Percentiles rank a stretch among this genome's conserved stretches.
Conservation (phyloP, 2,113 vertebrate species). For the Podilymbus podiceps region DNA sequence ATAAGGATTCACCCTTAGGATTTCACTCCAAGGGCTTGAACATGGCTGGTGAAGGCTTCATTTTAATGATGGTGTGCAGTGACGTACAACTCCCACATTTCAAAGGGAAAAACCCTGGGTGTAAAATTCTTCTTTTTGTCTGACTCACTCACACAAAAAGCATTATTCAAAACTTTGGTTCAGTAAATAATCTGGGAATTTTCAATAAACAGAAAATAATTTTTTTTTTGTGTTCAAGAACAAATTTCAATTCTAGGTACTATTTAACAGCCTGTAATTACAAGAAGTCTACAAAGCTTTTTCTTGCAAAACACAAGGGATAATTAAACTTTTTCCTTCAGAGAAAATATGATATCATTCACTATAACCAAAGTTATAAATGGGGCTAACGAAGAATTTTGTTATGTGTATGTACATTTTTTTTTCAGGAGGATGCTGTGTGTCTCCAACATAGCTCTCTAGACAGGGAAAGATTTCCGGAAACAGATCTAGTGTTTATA, state of each 20-base stretch:
- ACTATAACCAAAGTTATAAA: neutral
- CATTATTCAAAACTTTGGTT: neutral
- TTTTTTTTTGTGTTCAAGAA: neutral
- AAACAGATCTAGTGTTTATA: neutral
- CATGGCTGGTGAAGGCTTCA: rapidly evolving
- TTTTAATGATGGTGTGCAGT: neutral
- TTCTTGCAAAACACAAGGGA: neutral
- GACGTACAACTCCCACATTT: neutral
- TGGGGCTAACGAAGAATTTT: neutral
- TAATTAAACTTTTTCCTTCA: neutral
- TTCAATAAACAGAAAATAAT: neutral
- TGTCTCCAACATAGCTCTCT: neutral
- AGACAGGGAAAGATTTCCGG: neutral
- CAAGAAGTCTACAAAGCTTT: neutral
- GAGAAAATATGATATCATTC: neutral
- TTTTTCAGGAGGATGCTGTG: neutral
- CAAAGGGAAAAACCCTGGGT: neutral
- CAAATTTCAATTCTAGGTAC: neutral
- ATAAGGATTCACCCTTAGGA: neutral
- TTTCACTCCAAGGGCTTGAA: neutral
- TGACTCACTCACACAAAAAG: neutral
- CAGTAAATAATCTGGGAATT: neutral
- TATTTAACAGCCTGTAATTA: neutral
- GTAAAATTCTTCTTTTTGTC: neutral
- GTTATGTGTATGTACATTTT: neutral